Evolutionary conservation across 1,140 invertebrate genomes (phyloP).

Genomic region (Macrobrachium rosenbergii): DNA sequence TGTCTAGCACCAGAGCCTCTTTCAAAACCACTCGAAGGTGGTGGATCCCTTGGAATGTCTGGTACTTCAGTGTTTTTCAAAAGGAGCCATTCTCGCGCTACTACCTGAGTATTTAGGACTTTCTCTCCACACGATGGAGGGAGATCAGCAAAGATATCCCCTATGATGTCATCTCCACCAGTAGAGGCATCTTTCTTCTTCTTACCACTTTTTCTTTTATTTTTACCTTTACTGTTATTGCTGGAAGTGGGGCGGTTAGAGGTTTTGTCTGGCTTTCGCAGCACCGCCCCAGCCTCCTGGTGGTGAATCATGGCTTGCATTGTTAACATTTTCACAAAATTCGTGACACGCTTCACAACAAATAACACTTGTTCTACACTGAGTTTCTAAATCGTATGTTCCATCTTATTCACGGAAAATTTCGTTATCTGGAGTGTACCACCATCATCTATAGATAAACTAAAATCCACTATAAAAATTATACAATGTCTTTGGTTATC

Average conservation of each 20-base stretch:
- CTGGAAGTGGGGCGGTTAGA: not conserved
- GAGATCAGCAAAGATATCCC: conserved; percentile 43
- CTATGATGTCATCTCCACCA: conserved; percentile 48
- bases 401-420: no score
- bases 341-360: no score
- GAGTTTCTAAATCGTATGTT: no score
- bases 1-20: conserved; percentile 10
- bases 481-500: no score
- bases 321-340: conserved; percentile 21
- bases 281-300: conserved; percentile 40
- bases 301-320: conserved; percentile 52
- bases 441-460: no score
- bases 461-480: no score
- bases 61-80: conserved; percentile 45
- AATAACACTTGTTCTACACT: no score
- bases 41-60: conserved; percentile 1
- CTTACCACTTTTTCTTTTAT: conserved; percentile 16
- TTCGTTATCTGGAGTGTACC: no score
- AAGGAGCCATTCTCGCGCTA: conserved; percentile 50
- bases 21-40: not conserved
- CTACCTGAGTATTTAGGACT: conserved; percentile 13
- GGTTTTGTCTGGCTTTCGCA: conserved; percentile 48
- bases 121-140: not conserved
- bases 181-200: conserved; percentile 50
- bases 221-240: conserved; percentile 1